Evolutionary conservation across 2,797 vertebrate genomes (phyloP).

Genomic region (Vespertilio murinus): DNA sequence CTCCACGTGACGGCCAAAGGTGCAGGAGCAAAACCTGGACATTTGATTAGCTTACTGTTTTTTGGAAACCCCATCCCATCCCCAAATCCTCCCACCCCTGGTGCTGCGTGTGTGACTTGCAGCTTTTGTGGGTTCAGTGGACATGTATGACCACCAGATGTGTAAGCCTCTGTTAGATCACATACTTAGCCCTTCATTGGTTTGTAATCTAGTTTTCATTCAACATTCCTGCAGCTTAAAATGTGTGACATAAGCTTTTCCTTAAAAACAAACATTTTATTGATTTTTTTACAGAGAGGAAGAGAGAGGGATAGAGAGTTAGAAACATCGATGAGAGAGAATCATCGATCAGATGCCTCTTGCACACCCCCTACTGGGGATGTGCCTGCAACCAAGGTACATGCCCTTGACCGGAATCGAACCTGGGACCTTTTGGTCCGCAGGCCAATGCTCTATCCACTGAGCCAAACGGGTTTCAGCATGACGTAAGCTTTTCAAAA

Average conservation of each 20-base stretch:
- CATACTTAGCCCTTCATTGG: neutral
- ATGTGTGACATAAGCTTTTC: neutral
- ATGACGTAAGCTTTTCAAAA: neutral
- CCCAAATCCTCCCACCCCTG: neutral
- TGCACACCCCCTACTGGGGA: too few relatives aligned
- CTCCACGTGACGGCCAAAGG: neutral
- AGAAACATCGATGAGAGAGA: too few relatives aligned
- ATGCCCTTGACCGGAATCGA: too few relatives aligned
- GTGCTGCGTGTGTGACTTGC: neutral
- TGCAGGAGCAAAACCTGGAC: neutral
- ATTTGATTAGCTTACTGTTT: neutral
- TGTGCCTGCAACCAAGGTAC: too few relatives aligned
- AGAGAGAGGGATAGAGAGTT: too few relatives aligned
- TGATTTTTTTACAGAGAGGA: too few relatives aligned
- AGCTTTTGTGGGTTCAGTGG: constrained; percentile 22
- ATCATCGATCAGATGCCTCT: too few relatives aligned
- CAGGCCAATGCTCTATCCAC: too few relatives aligned
- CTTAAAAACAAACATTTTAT: too few relatives aligned
- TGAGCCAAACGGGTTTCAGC: too few relatives aligned
- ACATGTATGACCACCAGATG: neutral
- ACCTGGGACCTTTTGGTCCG: too few relatives aligned
- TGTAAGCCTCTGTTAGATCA: neutral
- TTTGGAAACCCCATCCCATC: too few relatives aligned
- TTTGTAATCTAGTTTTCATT: constrained; percentile 53
- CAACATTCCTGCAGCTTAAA: neutral